These are phyloP conservation scores for Mionectes olivaceus DNA, from an alignment of 2,797 vertebrate species.

Conservation along the genomic window DNA sequence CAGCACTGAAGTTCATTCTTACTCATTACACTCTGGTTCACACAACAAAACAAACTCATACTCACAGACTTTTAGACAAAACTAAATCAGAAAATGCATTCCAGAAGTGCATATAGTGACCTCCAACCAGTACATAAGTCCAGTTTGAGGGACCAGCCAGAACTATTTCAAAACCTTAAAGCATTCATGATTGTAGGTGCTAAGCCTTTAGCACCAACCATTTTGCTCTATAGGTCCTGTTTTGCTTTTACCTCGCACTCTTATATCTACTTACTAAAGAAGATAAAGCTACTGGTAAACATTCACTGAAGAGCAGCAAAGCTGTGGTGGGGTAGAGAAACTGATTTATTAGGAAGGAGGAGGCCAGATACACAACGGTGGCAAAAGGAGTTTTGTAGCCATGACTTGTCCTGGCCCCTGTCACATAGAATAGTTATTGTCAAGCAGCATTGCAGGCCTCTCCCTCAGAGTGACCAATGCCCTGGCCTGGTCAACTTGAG, in stretches of 20 bases:
- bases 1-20: neutral
- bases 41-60: neutral
- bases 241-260: neutral
- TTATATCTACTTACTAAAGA: neutral
- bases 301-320: neutral
- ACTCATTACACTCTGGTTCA: neutral
- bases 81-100: neutral
- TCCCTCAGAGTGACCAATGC: neutral
- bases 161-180: neutral
- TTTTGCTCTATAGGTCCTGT: neutral
- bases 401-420: neutral
- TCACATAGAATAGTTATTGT: neutral
- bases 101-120: neutral
- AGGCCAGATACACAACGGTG: neutral
- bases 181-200: neutral
- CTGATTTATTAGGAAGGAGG: neutral
- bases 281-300: neutral
- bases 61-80: neutral
- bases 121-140: neutral
- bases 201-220: neutral
- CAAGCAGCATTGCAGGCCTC: neutral
- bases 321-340: neutral
- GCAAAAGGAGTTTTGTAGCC: neutral
- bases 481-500: neutral
- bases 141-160: neutral